Base-by-base conservation (phyloP, 2,888 invertebrate genomes). In the Drosophila atroscutellata region DNA sequence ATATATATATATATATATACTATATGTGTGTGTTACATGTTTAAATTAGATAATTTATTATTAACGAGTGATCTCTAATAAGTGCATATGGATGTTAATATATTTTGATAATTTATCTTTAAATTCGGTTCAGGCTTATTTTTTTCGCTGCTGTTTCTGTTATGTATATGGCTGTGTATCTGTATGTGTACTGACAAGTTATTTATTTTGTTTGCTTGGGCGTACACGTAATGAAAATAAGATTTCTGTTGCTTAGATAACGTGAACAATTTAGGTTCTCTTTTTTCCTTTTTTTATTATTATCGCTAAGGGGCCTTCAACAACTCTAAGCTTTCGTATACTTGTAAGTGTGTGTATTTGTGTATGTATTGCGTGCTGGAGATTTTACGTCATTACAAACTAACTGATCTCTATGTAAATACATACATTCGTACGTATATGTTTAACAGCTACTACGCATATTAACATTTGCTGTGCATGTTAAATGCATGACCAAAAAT, bases 181-280 rank as follows among this genome's bases (percentile, higher is more conserved):
- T 55, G n/a, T 60, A n/a, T 69, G 42, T 52, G 39, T 54, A 15
- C 30, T 61, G 28, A 71, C 47, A 34, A 66, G 39, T 51, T 71
- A 71, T 57, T 77, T 66, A 60, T 62, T 66, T 77, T 51, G 63
- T 72, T 63, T 72, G 57, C 45, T 32, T 67, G 30, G 32, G 49
- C 39, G 66, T 58, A 61, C 36, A 64, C 57, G 59, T 75, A 75
- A 75, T 68, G 58, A 60, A 65, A 69, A 49, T 63, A 71, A 66
- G 75, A 66, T 77, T 64, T 61, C 50, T 59, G 58, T 61, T 47
- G 58, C 57, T 64, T 52, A 64, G 73, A 76, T 72, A 72, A 72
- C 58, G 57, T 57, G 47, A 49, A 62, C 60, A 54, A 62, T 66
- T 62, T 32, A 73, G 54, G 58, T 65, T 73, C 37, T 54, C 58